Evolutionary conservation across 1,140 invertebrate species (phyloP), one percentile per base, ranked within the genome.

Genomic region (Dendroctonus valens): DNA sequence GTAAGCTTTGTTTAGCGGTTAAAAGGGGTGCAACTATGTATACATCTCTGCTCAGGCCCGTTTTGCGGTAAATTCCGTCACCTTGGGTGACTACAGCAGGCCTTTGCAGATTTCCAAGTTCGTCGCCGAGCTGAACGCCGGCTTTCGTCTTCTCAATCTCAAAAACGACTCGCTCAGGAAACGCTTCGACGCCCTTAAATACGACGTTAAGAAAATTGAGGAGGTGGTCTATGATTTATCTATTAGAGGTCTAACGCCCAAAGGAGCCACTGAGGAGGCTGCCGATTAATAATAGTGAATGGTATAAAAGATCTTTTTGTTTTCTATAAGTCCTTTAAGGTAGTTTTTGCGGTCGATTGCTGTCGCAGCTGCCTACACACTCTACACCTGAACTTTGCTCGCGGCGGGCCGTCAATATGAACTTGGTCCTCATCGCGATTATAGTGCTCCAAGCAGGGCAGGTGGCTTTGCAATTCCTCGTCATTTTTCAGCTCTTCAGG

Each of bases 151-250:
- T 40, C 77, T 97, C 11, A 96, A 95, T 77, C 82, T 97, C 14
- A 97, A 97, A 78, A 97, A 97, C 80, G 94, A 97, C 76, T 83
- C 84, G 26, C 79, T 97, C 11, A 81, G 94, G 39, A 96, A 95
- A 77, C 83, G 90, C 58, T 97, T 92, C 76, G 95, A 97, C 81
- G 90, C 84, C 1, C 80, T 97, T 0, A 97, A 97, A 74, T 97
- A 97, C 74, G 92, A 96, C 74, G 87, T 96, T 4, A 96, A 96
- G 78, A 97, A 96, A 79, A 91, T 96, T 39, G 94, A 97, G 76
- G 93, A 97, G 81, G 90, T 97, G 3, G 93, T 97, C 7, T 97
- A 96, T 75, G 94, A 97, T 77, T 81, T 97, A 5, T 90, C 89
- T 65, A 93, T 97, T 69, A 82, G 94, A 57, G 92, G 92, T 0